Evolutionary conservation across 1,140 invertebrate genomes (phyloP).

Genomic region (Leptinotarsa undecemlineata): DNA sequence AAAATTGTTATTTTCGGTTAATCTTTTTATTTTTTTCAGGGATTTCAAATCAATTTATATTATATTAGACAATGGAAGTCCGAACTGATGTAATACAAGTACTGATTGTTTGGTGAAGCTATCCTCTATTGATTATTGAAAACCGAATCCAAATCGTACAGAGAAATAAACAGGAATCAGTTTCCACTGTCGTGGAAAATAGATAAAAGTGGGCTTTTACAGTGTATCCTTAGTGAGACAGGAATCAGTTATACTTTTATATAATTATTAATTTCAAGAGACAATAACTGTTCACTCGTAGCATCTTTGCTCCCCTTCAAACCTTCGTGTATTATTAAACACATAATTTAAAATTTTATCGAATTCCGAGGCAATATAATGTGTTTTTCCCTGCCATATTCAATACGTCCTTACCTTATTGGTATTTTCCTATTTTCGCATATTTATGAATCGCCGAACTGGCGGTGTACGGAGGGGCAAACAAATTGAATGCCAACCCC

Average conservation of each 20-base stretch:
- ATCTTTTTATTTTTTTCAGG: too few relatives aligned
- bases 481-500: constrained; percentile 45
- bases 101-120: too few relatives aligned
- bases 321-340: constrained; percentile 30
- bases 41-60: too few relatives aligned
- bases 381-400: constrained; percentile 25
- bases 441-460: constrained; percentile 36
- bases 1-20: too few relatives aligned
- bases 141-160: too few relatives aligned
- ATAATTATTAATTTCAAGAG: neutral
- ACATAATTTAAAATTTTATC: constrained; percentile 35
- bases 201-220: neutral
- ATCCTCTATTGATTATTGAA: too few relatives aligned
- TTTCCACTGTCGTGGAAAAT: too few relatives aligned
- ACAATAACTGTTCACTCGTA: neutral
- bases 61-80: too few relatives aligned
- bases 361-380: constrained; percentile 27
- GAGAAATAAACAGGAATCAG: too few relatives aligned
- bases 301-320: constrained; percentile 1
- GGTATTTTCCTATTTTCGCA: constrained; percentile 37
- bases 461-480: constrained; percentile 22
- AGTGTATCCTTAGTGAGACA: too few relatives aligned
- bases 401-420: constrained; percentile 35
- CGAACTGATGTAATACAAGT: too few relatives aligned
- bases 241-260: neutral